A percentile compares a stretch with the other conserved stretches of the same genome.
phyloP scores from a whole-genome alignment of 2,113 vertebrate species.

The Redunca redunca region DNA sequence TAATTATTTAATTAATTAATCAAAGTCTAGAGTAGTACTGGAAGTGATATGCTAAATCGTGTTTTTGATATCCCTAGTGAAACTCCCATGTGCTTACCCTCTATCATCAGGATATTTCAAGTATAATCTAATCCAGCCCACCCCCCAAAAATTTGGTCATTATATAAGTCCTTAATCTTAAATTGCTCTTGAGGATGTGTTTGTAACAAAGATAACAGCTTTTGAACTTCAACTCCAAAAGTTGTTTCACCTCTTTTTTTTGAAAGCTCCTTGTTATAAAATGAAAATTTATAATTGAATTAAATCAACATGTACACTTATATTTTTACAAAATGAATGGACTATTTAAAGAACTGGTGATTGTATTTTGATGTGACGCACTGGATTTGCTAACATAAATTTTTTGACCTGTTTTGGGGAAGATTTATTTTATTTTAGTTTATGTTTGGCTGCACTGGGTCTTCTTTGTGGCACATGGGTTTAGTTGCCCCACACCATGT shows the following conservation, averaged over 20 bases:
- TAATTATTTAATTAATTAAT: constrained; percentile 13
- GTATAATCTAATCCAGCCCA: background rate
- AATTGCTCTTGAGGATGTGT: background rate
- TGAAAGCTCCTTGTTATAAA: background rate
- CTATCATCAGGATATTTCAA: background rate
- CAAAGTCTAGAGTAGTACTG: background rate
- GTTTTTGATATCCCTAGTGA: background rate
- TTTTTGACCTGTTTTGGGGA: background rate
- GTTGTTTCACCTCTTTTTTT: background rate
- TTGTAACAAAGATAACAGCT: background rate
- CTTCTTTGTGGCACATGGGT: background rate
- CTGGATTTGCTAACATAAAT: background rate
- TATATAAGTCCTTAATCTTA: background rate
- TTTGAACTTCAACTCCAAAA: background rate
- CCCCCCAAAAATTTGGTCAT: background rate
- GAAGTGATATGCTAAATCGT: background rate
- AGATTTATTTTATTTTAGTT: background rate
- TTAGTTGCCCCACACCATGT: background rate
- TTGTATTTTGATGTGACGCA: background rate
- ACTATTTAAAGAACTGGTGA: background rate
- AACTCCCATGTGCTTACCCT: background rate
- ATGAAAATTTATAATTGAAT: background rate
- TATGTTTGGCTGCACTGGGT: background rate
- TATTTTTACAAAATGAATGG: background rate
- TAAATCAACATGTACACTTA: background rate